Evolutionary conservation across 2,888 invertebrate species (phyloP).

Genomic region (Eupelmus urozonus): DNA sequence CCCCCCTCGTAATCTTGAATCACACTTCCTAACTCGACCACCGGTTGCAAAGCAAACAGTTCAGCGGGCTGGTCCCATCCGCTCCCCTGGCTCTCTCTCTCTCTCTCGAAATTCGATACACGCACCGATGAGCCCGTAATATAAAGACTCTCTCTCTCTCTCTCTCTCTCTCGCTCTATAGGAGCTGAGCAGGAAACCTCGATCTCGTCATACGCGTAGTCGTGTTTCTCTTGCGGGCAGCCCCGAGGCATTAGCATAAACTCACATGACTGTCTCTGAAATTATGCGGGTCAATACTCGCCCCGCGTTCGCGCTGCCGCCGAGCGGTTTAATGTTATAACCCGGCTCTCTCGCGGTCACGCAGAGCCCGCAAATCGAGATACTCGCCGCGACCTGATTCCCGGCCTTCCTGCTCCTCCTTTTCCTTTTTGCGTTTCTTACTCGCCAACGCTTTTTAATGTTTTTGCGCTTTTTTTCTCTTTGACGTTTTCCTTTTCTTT

Average conservation of each 20-base stretch:
- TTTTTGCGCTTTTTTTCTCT: no score
- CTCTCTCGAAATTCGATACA: background rate
- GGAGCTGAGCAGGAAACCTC: no score
- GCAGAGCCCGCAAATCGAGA: no score
- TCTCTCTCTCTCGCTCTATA: no score
- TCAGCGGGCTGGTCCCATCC: background rate
- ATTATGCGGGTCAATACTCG: slow-evolving; percentile 52
- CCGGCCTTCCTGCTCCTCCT: background rate
- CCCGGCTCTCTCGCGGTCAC: no score
- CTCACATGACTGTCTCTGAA: slow-evolving; percentile 27
- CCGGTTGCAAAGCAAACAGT: no score
- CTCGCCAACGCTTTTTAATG: background rate
- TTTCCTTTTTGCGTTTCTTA: background rate
- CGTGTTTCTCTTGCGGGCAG: no score
- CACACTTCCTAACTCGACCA: no score
- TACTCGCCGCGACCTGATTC: no score
- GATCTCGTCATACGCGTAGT: no score
- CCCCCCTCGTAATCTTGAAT: background rate
- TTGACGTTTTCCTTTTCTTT: no score
- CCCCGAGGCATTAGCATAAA: slow-evolving; percentile 45
- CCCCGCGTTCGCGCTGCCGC: background rate
- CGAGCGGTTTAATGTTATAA: slow-evolving; percentile 21
- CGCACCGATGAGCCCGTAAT: background rate
- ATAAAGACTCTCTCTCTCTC: no score
- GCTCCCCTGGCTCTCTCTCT: background rate